Percentiles rank a stretch among this genome's conserved stretches.
Evolutionary conservation across 37 sponge, comb jelly and placozoan genomes (phyloP).

Genomic region (Spongia lamella): DNA sequence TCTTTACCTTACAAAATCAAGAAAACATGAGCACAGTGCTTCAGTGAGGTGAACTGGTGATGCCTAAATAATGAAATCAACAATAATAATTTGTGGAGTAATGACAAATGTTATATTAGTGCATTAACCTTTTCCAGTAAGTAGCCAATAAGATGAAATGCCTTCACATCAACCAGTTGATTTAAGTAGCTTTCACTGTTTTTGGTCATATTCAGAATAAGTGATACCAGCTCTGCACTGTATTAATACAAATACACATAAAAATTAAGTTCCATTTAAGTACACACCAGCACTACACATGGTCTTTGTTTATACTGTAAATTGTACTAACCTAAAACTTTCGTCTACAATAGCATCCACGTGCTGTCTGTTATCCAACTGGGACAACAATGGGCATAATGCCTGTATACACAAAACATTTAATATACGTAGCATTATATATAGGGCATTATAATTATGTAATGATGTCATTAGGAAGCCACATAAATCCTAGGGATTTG

Average conservation of each 20-base stretch:
- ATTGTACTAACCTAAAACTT: conserved; percentile 32
- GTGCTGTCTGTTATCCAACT: conserved; percentile 62
- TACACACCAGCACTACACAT: no score
- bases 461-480: no score
- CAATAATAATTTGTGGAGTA: no score
- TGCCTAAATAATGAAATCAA: no score
- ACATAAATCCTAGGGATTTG: no score
- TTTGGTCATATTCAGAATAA: conserved; percentile 55
- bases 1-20: no score
- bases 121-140: conserved; percentile 58
- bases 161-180: conserved; percentile 51
- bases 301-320: background rate
- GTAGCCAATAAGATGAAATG: conserved; percentile 43
- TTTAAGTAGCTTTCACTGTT: conserved; percentile 43
- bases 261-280: conserved; percentile 4
- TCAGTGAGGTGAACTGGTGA: no score
- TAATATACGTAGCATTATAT: no score
- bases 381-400: conserved; percentile 74
- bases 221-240: conserved; percentile 48
- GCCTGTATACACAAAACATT: no score
- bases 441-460: no score
- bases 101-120: no score
- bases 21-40: no score
- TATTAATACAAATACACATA: background rate
- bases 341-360: conserved; percentile 20